Evolutionary conservation across 2,113 vertebrate genomes (phyloP).

Genomic region (Triplophysa tibetana): DNA sequence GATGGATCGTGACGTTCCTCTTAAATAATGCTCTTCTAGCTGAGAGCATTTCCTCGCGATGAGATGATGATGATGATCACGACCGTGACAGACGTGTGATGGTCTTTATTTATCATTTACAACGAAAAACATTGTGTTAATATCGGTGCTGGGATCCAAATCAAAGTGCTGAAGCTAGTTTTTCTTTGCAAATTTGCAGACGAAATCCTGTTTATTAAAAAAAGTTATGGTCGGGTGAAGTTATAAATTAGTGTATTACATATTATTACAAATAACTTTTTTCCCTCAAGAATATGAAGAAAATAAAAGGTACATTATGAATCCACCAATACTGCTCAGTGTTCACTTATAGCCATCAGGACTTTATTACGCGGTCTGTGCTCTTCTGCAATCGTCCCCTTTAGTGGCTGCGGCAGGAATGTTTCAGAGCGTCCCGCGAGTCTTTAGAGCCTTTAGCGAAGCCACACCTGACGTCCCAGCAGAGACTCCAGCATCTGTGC

Average conservation of each 20-base stretch:
- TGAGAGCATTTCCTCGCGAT: conserved; percentile 75
- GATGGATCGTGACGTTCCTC: conserved; percentile 73
- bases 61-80: conserved; percentile 73
- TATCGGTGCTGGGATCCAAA: not conserved
- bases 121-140: not conserved
- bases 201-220: too few relatives aligned
- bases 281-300: not conserved
- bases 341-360: conserved; percentile 18
- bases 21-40: conserved; percentile 77
- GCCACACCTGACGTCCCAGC: conserved; percentile 34
- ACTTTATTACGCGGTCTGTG: not conserved
- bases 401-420: not conserved
- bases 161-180: not conserved
- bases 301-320: not conserved
- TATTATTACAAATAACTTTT: not conserved
- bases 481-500: conserved; percentile 15
- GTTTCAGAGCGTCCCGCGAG: conserved; percentile 30
- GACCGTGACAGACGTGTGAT: conserved; percentile 57
- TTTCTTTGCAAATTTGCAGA: too few relatives aligned
- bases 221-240: too few relatives aligned
- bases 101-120: conserved; percentile 30
- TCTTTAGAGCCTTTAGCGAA: conserved; percentile 38
- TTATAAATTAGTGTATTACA: too few relatives aligned
- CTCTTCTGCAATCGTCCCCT: not conserved
- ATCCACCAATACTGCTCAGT: conserved; percentile 17